These are phyloP conservation scores for Caenorhabditis wallacei DNA, from an alignment of 2,888 invertebrate genomes.

Conservation along the genomic window DNA sequence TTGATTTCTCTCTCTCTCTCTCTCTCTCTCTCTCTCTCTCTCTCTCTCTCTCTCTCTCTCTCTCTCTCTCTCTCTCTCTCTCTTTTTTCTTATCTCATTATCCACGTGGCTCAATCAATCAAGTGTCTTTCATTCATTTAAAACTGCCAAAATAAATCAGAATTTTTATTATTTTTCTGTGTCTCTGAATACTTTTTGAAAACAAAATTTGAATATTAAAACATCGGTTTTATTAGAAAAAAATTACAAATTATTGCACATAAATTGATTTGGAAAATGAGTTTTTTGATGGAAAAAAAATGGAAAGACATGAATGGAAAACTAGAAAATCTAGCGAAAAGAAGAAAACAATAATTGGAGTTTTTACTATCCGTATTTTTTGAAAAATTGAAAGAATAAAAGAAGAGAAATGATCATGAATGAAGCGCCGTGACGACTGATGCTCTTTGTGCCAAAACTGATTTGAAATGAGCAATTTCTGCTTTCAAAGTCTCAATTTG, in stretches of 20 bases:
- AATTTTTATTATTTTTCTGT: not conserved
- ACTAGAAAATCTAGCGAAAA: slow-evolving; percentile 42
- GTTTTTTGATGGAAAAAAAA: slow-evolving; percentile 2
- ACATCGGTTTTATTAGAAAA: slow-evolving; percentile 37
- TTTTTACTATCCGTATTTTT: slow-evolving; percentile 54
- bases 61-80: not conserved
- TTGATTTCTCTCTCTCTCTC: slow-evolving; percentile 7
- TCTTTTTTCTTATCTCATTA: slow-evolving; percentile 9
- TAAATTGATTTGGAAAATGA: slow-evolving; percentile 16
- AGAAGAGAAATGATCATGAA: slow-evolving; percentile 25
- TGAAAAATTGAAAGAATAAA: not conserved
- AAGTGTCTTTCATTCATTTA: slow-evolving; percentile 16
- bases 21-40: slow-evolving; percentile 3
- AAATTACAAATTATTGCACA: slow-evolving; percentile 42
- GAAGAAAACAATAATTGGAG: slow-evolving; percentile 15
- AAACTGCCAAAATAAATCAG: slow-evolving; percentile 15
- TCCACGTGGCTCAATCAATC: slow-evolving; percentile 6
- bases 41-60: slow-evolving; percentile 1
- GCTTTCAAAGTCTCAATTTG: slow-evolving; percentile 83
- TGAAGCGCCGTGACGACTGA: slow-evolving; percentile 35
- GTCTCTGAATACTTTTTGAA: not conserved
- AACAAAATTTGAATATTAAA: not conserved
- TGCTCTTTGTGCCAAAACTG: slow-evolving; percentile 66
- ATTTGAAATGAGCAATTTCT: slow-evolving; percentile 77
- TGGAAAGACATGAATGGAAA: slow-evolving; percentile 37